Conservation (phyloP, 2,888 invertebrate species). For the Hecatera dysodea region DNA sequence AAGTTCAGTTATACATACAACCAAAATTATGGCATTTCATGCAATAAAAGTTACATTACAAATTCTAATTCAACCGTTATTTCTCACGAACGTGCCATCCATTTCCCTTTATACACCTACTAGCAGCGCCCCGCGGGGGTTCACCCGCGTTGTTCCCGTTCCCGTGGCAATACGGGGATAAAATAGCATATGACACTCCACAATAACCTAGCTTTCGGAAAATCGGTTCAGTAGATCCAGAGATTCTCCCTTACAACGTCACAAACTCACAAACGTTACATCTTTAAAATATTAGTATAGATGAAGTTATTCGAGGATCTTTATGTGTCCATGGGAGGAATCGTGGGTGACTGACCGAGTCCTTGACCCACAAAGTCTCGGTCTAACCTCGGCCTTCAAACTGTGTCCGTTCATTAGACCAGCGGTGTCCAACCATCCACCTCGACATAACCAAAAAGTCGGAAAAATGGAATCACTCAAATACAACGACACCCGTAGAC, state of each 20-base stretch:
- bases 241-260: no score
- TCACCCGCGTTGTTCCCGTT: no score
- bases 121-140: no score
- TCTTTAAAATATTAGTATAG: no score
- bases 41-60: no score
- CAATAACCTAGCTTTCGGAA: no score
- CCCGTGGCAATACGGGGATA: no score
- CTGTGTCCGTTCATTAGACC: conserved; percentile 64
- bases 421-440: not conserved
- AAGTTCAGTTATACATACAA: no score
- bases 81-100: conserved; percentile 12
- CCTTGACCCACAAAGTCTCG: conserved; percentile 80
- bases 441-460: not conserved
- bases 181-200: no score
- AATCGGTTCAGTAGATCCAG: no score
- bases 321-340: conserved; percentile 64
- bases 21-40: no score
- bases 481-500: not conserved
- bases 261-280: no score
- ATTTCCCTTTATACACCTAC: conserved; percentile 9
- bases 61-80: not conserved
- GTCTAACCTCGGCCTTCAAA: conserved; percentile 50
- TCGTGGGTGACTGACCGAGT: conserved; percentile 80
- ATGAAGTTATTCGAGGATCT: conserved; percentile 26
- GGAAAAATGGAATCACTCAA: not conserved